Conservation (phyloP, 2,113 vertebrate genomes). For the Varanus komodoensis region DNA sequence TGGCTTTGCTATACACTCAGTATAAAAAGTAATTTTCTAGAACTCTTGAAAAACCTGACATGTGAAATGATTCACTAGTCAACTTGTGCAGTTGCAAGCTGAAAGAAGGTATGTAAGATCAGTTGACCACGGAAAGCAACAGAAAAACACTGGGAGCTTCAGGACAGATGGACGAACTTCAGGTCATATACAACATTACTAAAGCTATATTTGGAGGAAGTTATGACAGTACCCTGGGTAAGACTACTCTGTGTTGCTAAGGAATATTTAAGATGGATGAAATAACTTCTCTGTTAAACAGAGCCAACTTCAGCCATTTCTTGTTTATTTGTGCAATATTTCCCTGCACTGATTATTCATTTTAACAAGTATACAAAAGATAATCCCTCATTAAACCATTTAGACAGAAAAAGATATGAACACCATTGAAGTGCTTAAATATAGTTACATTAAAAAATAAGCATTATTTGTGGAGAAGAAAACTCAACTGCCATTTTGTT, state of each 20-base stretch:
- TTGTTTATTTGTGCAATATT: slow-evolving; percentile 70
- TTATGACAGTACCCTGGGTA: slow-evolving; percentile 63
- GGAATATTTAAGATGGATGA: slow-evolving; percentile 74
- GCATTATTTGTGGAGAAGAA: background rate
- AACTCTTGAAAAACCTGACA: slow-evolving; percentile 74
- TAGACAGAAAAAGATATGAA: slow-evolving; percentile 54
- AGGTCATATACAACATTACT: slow-evolving; percentile 70
- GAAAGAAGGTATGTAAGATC: slow-evolving; percentile 58
- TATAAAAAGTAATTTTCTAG: slow-evolving; percentile 72
- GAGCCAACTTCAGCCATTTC: slow-evolving; percentile 67
- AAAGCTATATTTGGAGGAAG: slow-evolving; percentile 71
- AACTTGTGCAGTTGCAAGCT: slow-evolving; percentile 69
- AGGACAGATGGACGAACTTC: slow-evolving; percentile 76
- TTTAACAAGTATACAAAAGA: slow-evolving; percentile 68
- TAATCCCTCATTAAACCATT: slow-evolving; percentile 49
- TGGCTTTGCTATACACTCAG: slow-evolving; percentile 67
- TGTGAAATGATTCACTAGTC: slow-evolving; percentile 70
- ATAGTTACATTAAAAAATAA: background rate
- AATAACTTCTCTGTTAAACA: slow-evolving; percentile 73
- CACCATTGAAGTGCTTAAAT: slow-evolving; percentile 53
- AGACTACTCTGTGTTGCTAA: slow-evolving; percentile 75
- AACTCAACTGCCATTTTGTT: background rate
- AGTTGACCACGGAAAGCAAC: slow-evolving; percentile 64
- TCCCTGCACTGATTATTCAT: slow-evolving; percentile 70
- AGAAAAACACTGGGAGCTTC: slow-evolving; percentile 68